Conservation (phyloP, 1,140 invertebrate species). For the Lasaia peninsularis region DNA sequence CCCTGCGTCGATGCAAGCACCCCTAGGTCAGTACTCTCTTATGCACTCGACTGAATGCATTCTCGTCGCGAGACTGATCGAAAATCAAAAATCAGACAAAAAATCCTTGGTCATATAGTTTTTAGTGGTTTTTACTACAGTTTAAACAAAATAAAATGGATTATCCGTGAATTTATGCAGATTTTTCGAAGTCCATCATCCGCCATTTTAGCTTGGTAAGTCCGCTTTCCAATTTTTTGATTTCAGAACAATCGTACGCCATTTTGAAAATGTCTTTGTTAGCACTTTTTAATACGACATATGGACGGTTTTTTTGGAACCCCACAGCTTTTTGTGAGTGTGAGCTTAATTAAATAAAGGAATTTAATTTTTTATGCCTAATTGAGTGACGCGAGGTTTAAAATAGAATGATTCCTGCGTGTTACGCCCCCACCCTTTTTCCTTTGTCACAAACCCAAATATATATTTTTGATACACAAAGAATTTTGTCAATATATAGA, state of each 20-base stretch:
- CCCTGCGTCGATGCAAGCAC: slow-evolving; percentile 47
- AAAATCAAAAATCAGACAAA: slow-evolving; percentile 36
- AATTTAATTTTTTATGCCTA: slow-evolving; percentile 6
- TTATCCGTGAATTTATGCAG: slow-evolving; percentile 30
- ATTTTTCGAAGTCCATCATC: slow-evolving; percentile 21
- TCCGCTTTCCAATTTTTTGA: slow-evolving; percentile 51
- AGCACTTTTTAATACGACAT: slow-evolving; percentile 31
- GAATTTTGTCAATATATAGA: slow-evolving; percentile 7
- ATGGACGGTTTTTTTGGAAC: slow-evolving; percentile 20
- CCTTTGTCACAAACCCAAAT: slow-evolving; percentile 5
- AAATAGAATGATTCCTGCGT: slow-evolving; percentile 9
- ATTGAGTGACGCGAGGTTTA: slow-evolving; percentile 3
- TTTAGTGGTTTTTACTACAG: slow-evolving; percentile 6
- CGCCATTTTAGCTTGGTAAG: slow-evolving; percentile 56
- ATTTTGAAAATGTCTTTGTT: slow-evolving; percentile 39
- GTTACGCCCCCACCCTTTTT: slow-evolving; percentile 4
- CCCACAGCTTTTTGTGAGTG: slow-evolving; percentile 7
- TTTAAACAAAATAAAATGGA: slow-evolving; percentile 17
- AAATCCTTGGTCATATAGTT: slow-evolving; percentile 11
- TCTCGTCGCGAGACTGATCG: slow-evolving; percentile 25
- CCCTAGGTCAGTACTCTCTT: slow-evolving; percentile 54
- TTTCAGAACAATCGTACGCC: slow-evolving; percentile 33
- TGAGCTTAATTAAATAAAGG: slow-evolving; percentile 9
- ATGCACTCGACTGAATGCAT: slow-evolving; percentile 50
- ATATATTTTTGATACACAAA: slow-evolving; percentile 5